A percentile compares a stretch with the other conserved stretches of the same genome.
Evolutionary conservation across 2,113 vertebrate genomes (phyloP).

Genomic region (Vombatus ursinus): DNA sequence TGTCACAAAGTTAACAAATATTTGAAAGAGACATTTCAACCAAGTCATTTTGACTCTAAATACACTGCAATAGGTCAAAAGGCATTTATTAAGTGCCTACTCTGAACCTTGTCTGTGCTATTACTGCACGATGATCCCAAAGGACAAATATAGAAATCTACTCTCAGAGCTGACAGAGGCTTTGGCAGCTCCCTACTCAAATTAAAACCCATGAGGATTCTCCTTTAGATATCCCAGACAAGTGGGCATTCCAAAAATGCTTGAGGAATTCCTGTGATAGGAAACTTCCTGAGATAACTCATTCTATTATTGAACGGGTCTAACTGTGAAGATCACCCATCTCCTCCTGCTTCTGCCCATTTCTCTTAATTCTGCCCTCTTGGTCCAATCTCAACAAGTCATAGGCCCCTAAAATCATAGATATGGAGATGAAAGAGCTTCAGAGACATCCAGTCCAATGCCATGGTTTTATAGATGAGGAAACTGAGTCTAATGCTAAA

Average conservation of each 20-base stretch:
- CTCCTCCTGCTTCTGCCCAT: neutral
- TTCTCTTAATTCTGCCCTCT: neutral
- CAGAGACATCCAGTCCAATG: neutral
- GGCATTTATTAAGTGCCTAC: neutral
- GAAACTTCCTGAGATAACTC: neutral
- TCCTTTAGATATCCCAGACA: neutral
- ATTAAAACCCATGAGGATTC: neutral
- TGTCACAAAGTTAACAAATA: neutral
- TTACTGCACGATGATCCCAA: neutral
- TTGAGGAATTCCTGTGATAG: neutral
- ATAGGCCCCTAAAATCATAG: neutral
- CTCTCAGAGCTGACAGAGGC: neutral
- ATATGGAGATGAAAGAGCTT: neutral
- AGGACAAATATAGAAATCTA: neutral
- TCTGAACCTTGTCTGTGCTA: neutral
- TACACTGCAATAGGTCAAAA: neutral
- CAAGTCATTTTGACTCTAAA: neutral
- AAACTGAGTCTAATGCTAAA: neutral
- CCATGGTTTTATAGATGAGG: neutral
- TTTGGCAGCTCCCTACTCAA: neutral
- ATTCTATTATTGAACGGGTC: neutral
- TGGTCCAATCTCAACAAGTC: neutral
- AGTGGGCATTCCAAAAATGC: neutral
- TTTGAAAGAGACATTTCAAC: neutral
- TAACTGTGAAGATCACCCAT: neutral